Conservation (phyloP, 2,888 invertebrate species). For the Tetragonula carbonaria region DNA sequence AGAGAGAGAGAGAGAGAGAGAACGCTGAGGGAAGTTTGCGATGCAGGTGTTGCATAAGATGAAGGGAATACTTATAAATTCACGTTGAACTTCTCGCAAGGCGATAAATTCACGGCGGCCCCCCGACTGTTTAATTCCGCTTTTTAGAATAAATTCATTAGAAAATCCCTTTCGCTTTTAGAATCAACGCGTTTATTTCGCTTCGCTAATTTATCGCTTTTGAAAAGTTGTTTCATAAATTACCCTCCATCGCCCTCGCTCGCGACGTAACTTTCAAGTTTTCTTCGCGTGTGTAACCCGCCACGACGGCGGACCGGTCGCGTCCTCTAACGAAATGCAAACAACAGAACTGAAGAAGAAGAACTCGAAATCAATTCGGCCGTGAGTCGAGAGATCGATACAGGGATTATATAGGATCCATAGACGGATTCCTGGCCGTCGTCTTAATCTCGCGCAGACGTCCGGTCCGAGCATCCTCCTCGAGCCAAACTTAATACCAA, state of each 20-base stretch:
- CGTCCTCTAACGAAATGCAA: no score
- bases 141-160: neutral
- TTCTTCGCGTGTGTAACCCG: no score
- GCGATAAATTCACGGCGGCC: neutral
- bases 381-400: neutral
- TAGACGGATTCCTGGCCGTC: neutral
- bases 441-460: slow-evolving; percentile 36
- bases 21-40: neutral
- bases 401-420: neutral
- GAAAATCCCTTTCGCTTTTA: neutral
- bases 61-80: neutral
- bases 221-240: neutral
- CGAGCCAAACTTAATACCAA: slow-evolving; percentile 27
- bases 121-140: neutral
- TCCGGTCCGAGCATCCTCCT: slow-evolving; percentile 2
- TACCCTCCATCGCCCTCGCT: neutral
- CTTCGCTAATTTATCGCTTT: neutral
- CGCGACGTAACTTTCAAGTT: no score
- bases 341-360: no score
- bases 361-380: no score
- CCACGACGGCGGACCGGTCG: no score
- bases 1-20: no score
- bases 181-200: neutral
- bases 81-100: neutral
- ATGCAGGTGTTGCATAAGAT: neutral